Percentiles rank a stretch among this genome's conserved stretches.
Evolutionary conservation across 2,797 vertebrate species (phyloP).

Genomic region (Chloroceryle inda): DNA sequence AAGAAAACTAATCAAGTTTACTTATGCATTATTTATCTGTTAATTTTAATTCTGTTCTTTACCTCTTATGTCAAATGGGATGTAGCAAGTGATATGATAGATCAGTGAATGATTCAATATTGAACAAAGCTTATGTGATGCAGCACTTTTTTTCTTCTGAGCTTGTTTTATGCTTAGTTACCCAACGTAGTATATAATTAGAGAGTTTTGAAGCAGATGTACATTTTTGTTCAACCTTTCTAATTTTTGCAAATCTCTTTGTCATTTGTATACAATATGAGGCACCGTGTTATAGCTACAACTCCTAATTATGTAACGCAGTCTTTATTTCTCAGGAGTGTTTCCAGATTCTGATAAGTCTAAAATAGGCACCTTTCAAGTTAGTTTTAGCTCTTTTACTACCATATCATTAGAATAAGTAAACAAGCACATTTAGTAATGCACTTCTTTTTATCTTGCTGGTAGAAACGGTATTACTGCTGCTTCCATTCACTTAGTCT

Average conservation of each 20-base stretch:
- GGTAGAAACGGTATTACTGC: slow-evolving; percentile 34
- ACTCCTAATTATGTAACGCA: neutral
- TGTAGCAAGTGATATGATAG: slow-evolving; percentile 77
- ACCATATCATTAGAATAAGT: neutral
- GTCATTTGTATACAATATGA: neutral
- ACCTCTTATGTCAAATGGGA: slow-evolving; percentile 76
- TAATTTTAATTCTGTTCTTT: slow-evolving; percentile 78
- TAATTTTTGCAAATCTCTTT: slow-evolving; percentile 31
- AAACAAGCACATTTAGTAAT: neutral
- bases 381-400: slow-evolving; percentile 22
- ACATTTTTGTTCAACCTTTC: slow-evolving; percentile 46
- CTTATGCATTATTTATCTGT: slow-evolving; percentile 86
- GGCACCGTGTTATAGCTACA: accelerated
- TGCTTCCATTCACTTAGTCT: slow-evolving; percentile 42
- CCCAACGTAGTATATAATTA: slow-evolving; percentile 27
- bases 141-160: slow-evolving; percentile 61
- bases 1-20: slow-evolving; percentile 93
- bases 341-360: neutral
- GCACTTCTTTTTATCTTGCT: slow-evolving; percentile 5
- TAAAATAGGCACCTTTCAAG: neutral
- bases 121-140: slow-evolving; percentile 76
- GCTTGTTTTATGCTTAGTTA: slow-evolving; percentile 65
- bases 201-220: slow-evolving; percentile 19
- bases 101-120: slow-evolving; percentile 73
- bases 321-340: neutral